phyloP scores from a whole-genome alignment of 2,888 invertebrate genomes.

The Aplocera efformata region DNA sequence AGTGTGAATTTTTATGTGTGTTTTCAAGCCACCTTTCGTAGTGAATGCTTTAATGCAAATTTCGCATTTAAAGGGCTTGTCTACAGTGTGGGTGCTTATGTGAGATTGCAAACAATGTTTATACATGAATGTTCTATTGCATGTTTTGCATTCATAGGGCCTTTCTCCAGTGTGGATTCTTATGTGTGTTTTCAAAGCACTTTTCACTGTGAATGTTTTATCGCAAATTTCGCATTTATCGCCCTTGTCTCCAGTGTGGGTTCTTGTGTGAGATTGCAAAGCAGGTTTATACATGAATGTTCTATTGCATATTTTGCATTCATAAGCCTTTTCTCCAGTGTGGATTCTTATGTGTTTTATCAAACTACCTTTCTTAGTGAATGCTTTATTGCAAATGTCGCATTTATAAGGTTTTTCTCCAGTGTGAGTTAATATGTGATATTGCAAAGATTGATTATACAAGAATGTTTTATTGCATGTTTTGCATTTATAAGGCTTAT shows the following conservation, averaged over 20 bases:
- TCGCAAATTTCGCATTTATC: conserved; percentile 2
- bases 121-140: conserved; percentile 2
- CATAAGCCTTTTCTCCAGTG: background rate
- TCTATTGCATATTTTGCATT: background rate
- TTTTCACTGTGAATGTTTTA: background rate
- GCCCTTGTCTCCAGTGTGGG: conserved; percentile 5
- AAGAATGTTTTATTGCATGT: too few relatives aligned
- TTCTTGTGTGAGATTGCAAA: too few relatives aligned
- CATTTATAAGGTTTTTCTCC: conserved; percentile 3
- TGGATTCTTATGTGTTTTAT: conserved; percentile 1
- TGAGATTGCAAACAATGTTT: conserved; percentile 1
- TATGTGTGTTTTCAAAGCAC: conserved; percentile 2
- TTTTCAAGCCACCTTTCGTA: too few relatives aligned
- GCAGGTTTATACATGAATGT: background rate
- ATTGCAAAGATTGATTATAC: too few relatives aligned
- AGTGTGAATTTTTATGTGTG: too few relatives aligned
- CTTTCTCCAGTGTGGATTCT: background rate
- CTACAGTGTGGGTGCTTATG: conserved; percentile 1
- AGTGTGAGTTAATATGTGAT: too few relatives aligned
- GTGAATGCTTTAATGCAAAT: too few relatives aligned
- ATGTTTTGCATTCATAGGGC: background rate
- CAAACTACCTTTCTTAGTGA: background rate
- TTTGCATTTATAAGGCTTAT: too few relatives aligned
- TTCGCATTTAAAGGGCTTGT: background rate
- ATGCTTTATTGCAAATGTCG: background rate